Evolutionary conservation across 1,140 invertebrate species (phyloP).

Genomic region (Stratiolaelaps scimitus): DNA sequence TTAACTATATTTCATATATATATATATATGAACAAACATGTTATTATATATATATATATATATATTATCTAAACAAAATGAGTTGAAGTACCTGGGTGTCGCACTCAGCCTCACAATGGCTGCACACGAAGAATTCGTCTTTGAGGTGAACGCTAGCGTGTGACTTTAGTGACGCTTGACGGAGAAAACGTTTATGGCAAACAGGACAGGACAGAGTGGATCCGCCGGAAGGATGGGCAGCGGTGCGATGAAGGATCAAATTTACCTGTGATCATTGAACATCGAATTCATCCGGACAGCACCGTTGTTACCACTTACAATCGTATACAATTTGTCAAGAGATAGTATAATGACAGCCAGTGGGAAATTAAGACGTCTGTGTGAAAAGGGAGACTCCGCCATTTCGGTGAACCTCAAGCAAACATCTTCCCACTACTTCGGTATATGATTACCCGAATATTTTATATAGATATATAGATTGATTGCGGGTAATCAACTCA

Average conservation of each 20-base stretch:
- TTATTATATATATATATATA: no score
- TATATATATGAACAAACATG: no score
- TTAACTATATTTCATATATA: no score
- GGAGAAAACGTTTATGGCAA: constrained; percentile 10
- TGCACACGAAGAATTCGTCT: constrained; percentile 12
- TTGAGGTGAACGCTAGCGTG: constrained; percentile 9
- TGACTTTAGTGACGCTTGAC: constrained; percentile 1
- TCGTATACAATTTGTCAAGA: no score
- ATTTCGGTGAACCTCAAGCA: no score
- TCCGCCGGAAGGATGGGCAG: not conserved
- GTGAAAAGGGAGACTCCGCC: no score
- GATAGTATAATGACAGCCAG: no score
- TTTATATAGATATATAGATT: no score
- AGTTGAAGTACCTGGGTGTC: not conserved
- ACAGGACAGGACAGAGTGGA: not conserved
- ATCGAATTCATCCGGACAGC: not conserved
- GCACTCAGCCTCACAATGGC: constrained; percentile 8
- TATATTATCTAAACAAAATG: not conserved
- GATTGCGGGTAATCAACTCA: not conserved
- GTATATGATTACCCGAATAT: no score
- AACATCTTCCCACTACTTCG: no score
- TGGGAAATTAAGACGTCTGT: no score
- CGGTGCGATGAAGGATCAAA: not conserved
- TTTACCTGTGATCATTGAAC: not conserved
- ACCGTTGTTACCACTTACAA: no score